These are phyloP conservation scores for Lepus townsendii DNA, from an alignment of 2,797 vertebrate species.

Conservation along the genomic window DNA sequence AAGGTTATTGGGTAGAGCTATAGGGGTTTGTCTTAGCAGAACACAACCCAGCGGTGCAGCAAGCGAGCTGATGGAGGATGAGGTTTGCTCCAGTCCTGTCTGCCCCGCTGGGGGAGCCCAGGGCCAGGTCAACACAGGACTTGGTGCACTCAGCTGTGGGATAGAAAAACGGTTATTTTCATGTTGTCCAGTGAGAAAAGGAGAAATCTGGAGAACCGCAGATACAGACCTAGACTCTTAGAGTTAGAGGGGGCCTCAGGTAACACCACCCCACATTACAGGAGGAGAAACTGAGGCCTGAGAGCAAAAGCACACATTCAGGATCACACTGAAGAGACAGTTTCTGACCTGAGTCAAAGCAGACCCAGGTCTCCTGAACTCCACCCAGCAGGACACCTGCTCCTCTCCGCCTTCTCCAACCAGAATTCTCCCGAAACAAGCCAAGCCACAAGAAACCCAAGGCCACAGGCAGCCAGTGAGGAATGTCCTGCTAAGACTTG, in stretches of 20 bases:
- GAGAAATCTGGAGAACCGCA: background rate
- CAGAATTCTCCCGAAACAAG: background rate
- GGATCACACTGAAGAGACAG: background rate
- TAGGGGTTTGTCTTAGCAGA: background rate
- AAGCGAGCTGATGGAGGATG: background rate
- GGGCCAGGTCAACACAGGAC: background rate
- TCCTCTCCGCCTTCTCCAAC: background rate
- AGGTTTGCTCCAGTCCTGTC: background rate
- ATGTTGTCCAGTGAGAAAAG: background rate
- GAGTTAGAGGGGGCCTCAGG: rapidly evolving
- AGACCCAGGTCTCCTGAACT: background rate
- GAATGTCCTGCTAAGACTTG: slow-evolving; percentile 46
- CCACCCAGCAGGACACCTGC: background rate
- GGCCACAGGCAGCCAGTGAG: background rate
- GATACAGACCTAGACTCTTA: background rate
- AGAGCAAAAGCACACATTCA: background rate
- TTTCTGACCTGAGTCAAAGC: background rate
- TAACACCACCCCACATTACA: background rate
- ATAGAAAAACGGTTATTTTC: background rate
- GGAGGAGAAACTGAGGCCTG: background rate
- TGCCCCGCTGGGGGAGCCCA: background rate
- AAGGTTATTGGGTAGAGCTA: background rate
- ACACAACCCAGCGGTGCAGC: background rate
- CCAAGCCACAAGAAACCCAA: slow-evolving; percentile 48
- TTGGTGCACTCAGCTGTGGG: background rate